Evolutionary conservation across 2,113 vertebrate species (phyloP), one percentile per base, ranked within the genome.

Genomic region (Tinamus guttatus): DNA sequence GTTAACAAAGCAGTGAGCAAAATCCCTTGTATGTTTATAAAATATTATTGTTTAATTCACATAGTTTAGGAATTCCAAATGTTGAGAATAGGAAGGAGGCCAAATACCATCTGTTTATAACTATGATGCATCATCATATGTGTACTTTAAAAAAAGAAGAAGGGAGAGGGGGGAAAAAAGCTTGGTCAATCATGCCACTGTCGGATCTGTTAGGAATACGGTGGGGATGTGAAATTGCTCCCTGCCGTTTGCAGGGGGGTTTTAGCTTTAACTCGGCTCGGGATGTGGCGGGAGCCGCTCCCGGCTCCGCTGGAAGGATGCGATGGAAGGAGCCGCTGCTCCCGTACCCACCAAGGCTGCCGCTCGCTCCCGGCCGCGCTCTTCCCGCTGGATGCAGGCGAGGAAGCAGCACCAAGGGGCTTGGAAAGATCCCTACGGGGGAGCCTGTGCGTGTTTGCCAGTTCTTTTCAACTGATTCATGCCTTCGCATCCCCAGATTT

Each of bases 31-130:
- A 98, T 98, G 98, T 98, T 98, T 98, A 98, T 98, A 98, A 98
- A 98, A 98, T 98, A 98, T 98, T 98, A 98, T 98, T 98, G 98
- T 98, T 98, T 98, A 98, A 98, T 98, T 98, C 97, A 98, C 98
- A 98, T 98, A 98, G 98, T 98, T 98, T 98, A 98, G 98, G 98
- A 98, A 98, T 98, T 98, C 98, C 98, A 98, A 98, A 98, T 98
- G 98, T 98, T 98, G 98, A 98, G 98, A 98, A 98, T 98, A 98
- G 98, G 98, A 98, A 98, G 97, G 98, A 98, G 98, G 98, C 98
- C 98, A 98, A 98, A 98, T 98, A 98, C 98, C 98, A 98, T 98
- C 98, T 98, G 98, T 98, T 98, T 98, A 98, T 98, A 98, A 98
- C 98, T 98, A 97, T 97, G 98, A 98, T 98, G 98, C 98, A 98